phyloP scores from a whole-genome alignment of 2,888 invertebrate species.

The Odontocerum albicorne region DNA sequence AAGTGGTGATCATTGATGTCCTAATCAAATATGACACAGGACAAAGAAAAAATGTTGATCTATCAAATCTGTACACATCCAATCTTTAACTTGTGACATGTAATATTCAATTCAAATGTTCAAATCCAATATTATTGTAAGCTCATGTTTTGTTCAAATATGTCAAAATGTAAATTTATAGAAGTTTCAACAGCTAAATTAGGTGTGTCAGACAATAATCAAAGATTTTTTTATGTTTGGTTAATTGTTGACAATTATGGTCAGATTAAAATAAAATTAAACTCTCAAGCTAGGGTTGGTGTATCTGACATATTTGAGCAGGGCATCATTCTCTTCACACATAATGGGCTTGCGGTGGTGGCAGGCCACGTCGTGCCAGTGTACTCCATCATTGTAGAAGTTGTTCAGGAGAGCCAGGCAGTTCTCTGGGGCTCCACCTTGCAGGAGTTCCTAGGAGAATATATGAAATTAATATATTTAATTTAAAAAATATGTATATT shows the following conservation, averaged over 20 bases:
- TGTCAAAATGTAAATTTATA: background rate
- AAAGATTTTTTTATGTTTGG: background rate
- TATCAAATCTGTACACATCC: too few species aligned
- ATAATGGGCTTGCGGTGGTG: slow-evolving; percentile 88
- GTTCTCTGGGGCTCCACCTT: slow-evolving; percentile 83
- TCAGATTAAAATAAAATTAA: slow-evolving; percentile 47
- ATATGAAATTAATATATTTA: background rate
- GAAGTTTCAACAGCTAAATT: background rate
- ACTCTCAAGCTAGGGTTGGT: slow-evolving; percentile 78
- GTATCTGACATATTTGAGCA: slow-evolving; percentile 82
- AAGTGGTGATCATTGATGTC: too few species aligned
- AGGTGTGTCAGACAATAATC: background rate
- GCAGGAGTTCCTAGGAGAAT: slow-evolving; percentile 65
- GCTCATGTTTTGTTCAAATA: too few species aligned
- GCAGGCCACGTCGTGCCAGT: slow-evolving; percentile 91
- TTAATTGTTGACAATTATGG: background rate
- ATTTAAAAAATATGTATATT: background rate
- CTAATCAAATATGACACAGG: too few species aligned
- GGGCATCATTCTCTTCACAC: slow-evolving; percentile 85
- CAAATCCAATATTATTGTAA: background rate
- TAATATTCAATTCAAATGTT: background rate
- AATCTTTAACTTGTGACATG: background rate
- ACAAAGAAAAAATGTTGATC: too few species aligned
- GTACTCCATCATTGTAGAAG: slow-evolving; percentile 88
- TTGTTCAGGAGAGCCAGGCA: slow-evolving; percentile 85